Evolutionary conservation across 2,888 invertebrate genomes (phyloP).

Genomic region (Apamea epomidion): DNA sequence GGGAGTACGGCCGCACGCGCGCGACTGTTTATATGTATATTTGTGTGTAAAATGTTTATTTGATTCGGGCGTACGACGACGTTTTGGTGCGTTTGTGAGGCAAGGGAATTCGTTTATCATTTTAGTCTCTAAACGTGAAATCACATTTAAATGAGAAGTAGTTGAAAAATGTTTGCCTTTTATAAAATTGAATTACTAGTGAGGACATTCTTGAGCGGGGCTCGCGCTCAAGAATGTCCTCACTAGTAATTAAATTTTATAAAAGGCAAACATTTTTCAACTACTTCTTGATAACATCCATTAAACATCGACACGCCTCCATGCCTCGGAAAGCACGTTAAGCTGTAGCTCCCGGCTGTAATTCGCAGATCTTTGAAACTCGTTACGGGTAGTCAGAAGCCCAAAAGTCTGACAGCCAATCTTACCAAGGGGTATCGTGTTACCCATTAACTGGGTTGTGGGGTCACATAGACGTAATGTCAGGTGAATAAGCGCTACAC

Average conservation of each 20-base stretch:
- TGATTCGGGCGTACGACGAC: constrained; percentile 51
- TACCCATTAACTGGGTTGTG: not conserved
- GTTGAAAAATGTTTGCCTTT: not conserved
- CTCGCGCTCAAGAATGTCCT: too few relatives aligned
- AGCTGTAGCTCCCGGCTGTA: not conserved
- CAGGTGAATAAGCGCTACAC: not conserved
- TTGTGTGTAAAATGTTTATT: constrained; percentile 72
- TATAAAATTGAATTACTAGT: not conserved
- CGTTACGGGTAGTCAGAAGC: not conserved
- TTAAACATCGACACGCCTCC: not conserved
- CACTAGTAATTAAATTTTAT: too few relatives aligned
- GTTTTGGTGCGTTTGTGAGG: constrained; percentile 35
- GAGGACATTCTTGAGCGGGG: not conserved
- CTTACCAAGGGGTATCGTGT: not conserved
- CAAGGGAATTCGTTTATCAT: constrained; percentile 34
- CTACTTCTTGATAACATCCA: too few relatives aligned
- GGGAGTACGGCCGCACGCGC: constrained; percentile 52
- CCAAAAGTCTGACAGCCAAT: not conserved
- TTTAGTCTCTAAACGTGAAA: constrained; percentile 18
- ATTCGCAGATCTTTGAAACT: not conserved
- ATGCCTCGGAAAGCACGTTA: not conserved
- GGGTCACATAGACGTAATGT: not conserved
- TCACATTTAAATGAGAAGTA: constrained; percentile 3
- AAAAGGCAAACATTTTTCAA: too few relatives aligned
- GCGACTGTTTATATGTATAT: constrained; percentile 69